A percentile compares a stretch with the other conserved stretches of the same genome.
Evolutionary conservation across 2,113 vertebrate genomes (phyloP).

Genomic region (Oncorhynchus tshawytscha): DNA sequence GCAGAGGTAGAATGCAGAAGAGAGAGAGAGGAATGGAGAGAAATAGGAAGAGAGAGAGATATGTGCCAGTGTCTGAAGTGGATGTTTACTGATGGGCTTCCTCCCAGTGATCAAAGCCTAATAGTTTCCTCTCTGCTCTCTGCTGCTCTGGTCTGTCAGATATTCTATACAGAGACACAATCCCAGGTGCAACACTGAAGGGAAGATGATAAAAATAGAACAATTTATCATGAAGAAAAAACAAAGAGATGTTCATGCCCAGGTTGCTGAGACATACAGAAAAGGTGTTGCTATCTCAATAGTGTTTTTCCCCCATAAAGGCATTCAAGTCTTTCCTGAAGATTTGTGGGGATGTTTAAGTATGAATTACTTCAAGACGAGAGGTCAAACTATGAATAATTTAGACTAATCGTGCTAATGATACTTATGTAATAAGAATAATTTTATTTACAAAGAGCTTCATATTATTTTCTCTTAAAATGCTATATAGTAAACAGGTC

Average conservation of each 20-base stretch:
- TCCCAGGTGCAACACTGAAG: not conserved
- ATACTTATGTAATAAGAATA: not conserved
- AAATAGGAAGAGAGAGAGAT: too few species aligned
- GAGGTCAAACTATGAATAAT: too few species aligned
- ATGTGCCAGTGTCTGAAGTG: not conserved
- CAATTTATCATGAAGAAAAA: not conserved
- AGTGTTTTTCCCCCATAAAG: not conserved
- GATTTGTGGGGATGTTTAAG: too few species aligned
- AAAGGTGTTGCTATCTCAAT: not conserved
- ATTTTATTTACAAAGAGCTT: not conserved
- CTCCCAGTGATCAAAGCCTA: not conserved
- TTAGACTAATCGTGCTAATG: not conserved
- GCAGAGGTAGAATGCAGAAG: not conserved
- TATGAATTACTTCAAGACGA: too few species aligned
- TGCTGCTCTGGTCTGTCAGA: not conserved
- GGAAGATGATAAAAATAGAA: not conserved
- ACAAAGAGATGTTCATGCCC: not conserved
- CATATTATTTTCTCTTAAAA: not conserved
- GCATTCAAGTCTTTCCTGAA: not conserved
- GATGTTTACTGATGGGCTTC: not conserved
- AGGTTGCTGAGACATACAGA: not conserved
- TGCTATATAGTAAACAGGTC: constrained; percentile 2
- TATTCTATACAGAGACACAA: not conserved
- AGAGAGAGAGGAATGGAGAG: too few species aligned
- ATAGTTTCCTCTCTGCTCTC: not conserved